Evolutionary conservation across 30 jellyfish, hydroid and myxozoan species (phyloP).

Genomic region (Sanderia malayensis): DNA sequence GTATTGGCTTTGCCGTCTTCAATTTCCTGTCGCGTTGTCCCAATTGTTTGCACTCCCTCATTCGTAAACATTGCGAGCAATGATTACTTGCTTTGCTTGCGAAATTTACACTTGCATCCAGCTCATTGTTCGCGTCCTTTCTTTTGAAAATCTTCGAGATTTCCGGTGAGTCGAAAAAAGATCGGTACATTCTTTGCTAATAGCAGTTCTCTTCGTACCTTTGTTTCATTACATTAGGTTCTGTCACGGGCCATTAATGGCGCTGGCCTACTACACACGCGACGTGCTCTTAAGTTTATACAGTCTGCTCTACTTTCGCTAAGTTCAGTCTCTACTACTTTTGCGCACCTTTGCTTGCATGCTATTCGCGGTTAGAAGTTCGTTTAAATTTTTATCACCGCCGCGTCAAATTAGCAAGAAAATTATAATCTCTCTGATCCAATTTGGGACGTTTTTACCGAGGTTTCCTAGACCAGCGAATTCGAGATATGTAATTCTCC

Average conservation of each 20-base stretch:
- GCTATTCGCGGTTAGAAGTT: neutral
- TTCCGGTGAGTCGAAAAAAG: slow-evolving; percentile 68
- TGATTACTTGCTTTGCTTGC: neutral
- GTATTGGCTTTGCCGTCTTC: slow-evolving; percentile 19
- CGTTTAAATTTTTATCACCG: neutral
- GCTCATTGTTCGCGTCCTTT: slow-evolving; percentile 36
- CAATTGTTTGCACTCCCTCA: slow-evolving; percentile 54
- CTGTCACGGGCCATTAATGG: neutral
- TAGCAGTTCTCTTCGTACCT: neutral
- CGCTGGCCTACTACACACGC: neutral
- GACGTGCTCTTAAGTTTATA: too few relatives aligned
- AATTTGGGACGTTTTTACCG: neutral
- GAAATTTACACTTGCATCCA: slow-evolving; percentile 5
- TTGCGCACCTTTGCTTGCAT: too few relatives aligned
- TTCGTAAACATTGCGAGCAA: slow-evolving; percentile 27
- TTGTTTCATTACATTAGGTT: too few relatives aligned
- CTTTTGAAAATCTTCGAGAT: slow-evolving; percentile 51
- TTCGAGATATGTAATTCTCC: too few relatives aligned
- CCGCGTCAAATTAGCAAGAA: neutral
- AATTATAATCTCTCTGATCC: neutral
- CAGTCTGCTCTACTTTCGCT: too few relatives aligned
- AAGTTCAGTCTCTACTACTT: too few relatives aligned
- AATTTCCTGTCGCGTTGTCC: slow-evolving; percentile 48
- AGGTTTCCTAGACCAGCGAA: too few relatives aligned
- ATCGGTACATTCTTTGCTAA: slow-evolving; percentile 15